Conservation (phyloP, 2,113 vertebrate genomes). For the Dermatemys mawii region DNA sequence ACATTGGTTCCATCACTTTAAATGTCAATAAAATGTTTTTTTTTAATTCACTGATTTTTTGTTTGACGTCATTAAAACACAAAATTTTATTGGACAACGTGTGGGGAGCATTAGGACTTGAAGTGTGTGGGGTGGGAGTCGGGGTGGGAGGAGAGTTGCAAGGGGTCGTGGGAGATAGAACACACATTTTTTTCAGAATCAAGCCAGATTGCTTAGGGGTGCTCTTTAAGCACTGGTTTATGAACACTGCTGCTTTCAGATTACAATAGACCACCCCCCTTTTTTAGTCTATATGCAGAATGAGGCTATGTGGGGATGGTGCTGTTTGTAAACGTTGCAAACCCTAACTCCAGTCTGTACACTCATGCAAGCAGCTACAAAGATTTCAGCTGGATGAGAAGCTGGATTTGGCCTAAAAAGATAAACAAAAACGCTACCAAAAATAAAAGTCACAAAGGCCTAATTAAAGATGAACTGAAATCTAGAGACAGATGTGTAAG, state of each 20-base stretch:
- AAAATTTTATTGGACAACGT: background rate
- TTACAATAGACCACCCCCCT: background rate
- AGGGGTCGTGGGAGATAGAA: background rate
- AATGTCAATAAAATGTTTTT: constrained; percentile 28
- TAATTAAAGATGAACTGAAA: background rate
- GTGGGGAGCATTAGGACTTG: background rate
- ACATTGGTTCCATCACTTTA: constrained; percentile 26
- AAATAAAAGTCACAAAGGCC: background rate
- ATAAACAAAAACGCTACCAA: background rate
- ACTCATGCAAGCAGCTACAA: background rate
- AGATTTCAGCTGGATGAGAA: background rate
- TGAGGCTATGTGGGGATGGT: background rate
- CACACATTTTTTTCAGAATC: background rate
- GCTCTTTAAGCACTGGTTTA: background rate
- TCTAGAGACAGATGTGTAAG: background rate
- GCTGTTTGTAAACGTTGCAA: background rate
- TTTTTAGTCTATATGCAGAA: background rate
- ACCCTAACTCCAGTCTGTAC: background rate
- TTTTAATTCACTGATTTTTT: constrained; percentile 1
- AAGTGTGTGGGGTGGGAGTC: background rate
- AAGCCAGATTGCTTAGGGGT: background rate
- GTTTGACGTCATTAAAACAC: background rate
- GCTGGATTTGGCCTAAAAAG: background rate
- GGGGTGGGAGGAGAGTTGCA: background rate
- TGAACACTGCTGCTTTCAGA: background rate